phyloP scores from a whole-genome alignment of 2,113 vertebrate genomes.

The Cnemophilus loriae region DNA sequence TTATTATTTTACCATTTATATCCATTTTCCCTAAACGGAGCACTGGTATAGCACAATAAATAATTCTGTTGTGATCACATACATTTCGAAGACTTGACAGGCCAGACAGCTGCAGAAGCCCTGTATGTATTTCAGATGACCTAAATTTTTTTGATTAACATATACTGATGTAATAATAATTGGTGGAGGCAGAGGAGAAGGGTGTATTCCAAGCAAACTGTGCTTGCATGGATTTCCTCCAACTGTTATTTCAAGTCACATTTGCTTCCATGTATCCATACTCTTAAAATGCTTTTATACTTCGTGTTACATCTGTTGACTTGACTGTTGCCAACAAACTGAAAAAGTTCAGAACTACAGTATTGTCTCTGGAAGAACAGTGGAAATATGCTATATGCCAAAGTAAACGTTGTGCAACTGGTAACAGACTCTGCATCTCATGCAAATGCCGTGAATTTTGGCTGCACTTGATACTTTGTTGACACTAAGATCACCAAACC shows the following conservation, averaged over 20 bases:
- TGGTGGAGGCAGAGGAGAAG: neutral
- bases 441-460: neutral
- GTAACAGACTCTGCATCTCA: neutral
- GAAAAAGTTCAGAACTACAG: neutral
- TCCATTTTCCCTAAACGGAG: neutral
- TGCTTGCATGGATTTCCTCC: neutral
- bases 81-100: neutral
- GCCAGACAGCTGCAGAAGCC: neutral
- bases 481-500: neutral
- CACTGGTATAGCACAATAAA: neutral
- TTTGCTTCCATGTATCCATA: neutral
- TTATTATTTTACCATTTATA: slow-evolving; percentile 2
- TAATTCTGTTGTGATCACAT: neutral
- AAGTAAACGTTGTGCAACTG: accelerated
- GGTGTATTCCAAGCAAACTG: neutral
- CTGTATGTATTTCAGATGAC: neutral
- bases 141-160: neutral
- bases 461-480: neutral
- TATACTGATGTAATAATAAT: neutral
- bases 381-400: neutral
- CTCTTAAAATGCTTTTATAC: neutral
- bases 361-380: neutral
- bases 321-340: neutral
- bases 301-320: neutral
- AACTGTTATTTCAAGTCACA: neutral